Percentiles rank a stretch among this genome's conserved stretches.
These are phyloP conservation scores for Oenanthe melanoleuca DNA, from an alignment of 2,113 vertebrate species.

Conservation along the genomic window DNA sequence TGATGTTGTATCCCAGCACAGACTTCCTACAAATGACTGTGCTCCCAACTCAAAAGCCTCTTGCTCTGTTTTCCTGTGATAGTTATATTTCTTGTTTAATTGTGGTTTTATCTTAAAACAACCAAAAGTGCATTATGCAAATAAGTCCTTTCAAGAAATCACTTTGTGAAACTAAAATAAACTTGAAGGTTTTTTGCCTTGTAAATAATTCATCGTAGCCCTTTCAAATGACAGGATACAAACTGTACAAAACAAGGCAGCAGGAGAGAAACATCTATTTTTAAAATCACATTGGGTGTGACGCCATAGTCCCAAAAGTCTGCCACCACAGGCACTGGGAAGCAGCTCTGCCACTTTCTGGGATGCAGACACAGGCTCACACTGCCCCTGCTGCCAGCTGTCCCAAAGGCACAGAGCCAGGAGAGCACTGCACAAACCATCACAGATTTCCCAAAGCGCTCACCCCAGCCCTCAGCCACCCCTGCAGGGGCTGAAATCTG, in stretches of 20 bases:
- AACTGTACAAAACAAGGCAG: background rate
- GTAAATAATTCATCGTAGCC: constrained; percentile 15
- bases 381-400: background rate
- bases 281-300: background rate
- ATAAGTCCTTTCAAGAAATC: constrained; percentile 43
- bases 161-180: constrained; percentile 52
- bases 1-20: background rate
- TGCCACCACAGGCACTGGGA: background rate
- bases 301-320: background rate
- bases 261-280: background rate
- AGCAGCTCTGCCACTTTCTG: background rate
- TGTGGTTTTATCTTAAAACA: constrained; percentile 62
- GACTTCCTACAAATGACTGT: background rate
- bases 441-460: background rate
- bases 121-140: constrained; percentile 56
- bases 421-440: rapidly evolving
- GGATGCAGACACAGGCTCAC: background rate
- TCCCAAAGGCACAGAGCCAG: background rate
- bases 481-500: no score
- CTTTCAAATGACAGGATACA: background rate
- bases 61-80: constrained; percentile 10
- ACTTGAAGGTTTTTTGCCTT: constrained; percentile 17
- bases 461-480: background rate
- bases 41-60: background rate
- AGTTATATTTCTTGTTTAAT: background rate